Percentiles rank a stretch among this genome's conserved stretches.
These are phyloP conservation scores for Ornithoptera priamus DNA, from an alignment of 2,888 invertebrate species.

Conservation along the genomic window DNA sequence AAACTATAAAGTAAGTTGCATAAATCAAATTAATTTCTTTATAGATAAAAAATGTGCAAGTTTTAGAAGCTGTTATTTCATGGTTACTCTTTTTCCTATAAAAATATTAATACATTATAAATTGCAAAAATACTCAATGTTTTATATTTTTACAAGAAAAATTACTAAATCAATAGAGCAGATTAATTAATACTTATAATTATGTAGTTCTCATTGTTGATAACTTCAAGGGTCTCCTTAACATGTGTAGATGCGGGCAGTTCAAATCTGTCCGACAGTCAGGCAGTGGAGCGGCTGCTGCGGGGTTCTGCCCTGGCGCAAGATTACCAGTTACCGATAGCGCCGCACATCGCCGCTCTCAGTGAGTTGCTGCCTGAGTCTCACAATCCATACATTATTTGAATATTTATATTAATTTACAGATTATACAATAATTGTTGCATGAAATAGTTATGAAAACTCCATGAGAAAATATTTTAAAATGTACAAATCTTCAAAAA, in stretches of 20 bases:
- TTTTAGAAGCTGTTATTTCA: no score
- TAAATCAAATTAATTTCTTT: no score
- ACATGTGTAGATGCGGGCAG: slow-evolving; percentile 59
- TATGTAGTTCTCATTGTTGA: neutral
- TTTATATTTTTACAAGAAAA: no score
- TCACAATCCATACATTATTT: slow-evolving; percentile 30
- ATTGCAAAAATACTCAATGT: no score
- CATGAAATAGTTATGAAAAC: no score
- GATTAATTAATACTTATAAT: neutral
- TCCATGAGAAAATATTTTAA: neutral
- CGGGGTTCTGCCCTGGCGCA: slow-evolving; percentile 70
- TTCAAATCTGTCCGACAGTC: slow-evolving; percentile 68
- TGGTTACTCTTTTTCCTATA: no score
- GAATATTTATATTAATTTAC: neutral
- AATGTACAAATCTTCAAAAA: neutral
- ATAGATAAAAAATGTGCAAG: no score
- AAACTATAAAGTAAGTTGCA: no score
- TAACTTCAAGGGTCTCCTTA: slow-evolving; percentile 10
- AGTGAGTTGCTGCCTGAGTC: slow-evolving; percentile 70
- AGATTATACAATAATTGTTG: no score
- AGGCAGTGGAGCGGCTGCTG: slow-evolving; percentile 72
- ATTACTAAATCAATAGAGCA: no score
- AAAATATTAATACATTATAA: no score
- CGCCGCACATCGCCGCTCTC: slow-evolving; percentile 75
- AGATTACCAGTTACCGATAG: slow-evolving; percentile 74